These are phyloP conservation scores for Phaethornis superciliosus DNA, from an alignment of 2,113 vertebrate species.

Conservation along the genomic window DNA sequence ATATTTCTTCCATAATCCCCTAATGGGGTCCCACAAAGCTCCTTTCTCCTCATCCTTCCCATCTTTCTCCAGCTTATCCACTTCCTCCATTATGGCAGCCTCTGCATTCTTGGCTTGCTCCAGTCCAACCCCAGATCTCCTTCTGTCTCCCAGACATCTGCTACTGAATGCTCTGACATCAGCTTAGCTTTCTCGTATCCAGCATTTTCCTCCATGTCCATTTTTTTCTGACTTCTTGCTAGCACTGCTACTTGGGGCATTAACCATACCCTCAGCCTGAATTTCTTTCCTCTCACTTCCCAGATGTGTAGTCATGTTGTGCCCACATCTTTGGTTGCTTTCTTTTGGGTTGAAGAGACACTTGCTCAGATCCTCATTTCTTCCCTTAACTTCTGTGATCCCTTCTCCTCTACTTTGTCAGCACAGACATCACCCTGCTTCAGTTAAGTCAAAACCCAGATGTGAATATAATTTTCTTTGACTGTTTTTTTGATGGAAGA, in stretches of 20 bases:
- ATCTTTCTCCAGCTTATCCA: neutral
- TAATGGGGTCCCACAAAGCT: neutral
- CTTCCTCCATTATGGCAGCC: neutral
- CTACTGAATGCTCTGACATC: neutral
- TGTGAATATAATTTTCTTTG: neutral
- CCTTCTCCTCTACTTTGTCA: neutral
- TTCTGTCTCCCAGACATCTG: neutral
- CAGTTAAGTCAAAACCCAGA: neutral
- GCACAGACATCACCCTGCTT: neutral
- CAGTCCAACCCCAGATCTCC: neutral
- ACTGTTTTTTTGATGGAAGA: neutral
- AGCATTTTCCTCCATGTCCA: neutral
- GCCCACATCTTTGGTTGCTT: neutral
- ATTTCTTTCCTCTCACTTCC: neutral
- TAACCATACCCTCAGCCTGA: neutral
- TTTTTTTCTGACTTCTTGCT: neutral
- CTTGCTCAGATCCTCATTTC: neutral
- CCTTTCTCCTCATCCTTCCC: neutral
- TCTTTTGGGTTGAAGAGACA: neutral
- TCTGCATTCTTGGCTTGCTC: neutral
- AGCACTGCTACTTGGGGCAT: neutral
- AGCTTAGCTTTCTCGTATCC: neutral
- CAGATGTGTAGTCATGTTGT: neutral
- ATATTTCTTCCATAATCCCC: neutral
- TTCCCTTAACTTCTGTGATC: neutral